phyloP scores from a whole-genome alignment of 92 coral and sea anemone species.

The Parazoanthus swiftii region DNA sequence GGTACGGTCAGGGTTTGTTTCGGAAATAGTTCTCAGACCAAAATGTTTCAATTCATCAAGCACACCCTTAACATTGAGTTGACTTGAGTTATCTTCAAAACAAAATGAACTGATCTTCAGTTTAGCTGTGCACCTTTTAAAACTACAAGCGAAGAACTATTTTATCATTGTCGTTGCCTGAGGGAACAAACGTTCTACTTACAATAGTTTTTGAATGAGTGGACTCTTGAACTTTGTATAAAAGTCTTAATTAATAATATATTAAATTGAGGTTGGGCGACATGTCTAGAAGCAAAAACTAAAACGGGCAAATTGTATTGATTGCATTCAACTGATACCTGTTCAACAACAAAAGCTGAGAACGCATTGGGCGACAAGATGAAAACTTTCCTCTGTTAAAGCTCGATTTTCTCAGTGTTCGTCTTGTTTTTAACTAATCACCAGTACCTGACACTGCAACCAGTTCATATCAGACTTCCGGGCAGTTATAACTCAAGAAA shows the following conservation, averaged over 20 bases:
- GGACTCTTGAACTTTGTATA: no score
- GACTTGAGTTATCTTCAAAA: neutral
- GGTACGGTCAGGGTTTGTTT: conserved; percentile 16
- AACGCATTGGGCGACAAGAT: neutral
- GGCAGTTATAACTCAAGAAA: no score
- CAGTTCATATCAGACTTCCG: no score
- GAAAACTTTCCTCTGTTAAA: no score
- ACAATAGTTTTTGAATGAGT: neutral
- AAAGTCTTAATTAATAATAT: no score
- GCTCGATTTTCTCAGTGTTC: no score
- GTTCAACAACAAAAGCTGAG: neutral
- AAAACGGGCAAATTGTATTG: neutral
- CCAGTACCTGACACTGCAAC: no score
- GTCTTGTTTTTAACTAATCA: no score
- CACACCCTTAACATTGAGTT: neutral
- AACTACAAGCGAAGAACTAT: neutral
- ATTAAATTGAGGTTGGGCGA: neutral
- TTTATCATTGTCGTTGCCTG: neutral
- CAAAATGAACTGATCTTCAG: no score
- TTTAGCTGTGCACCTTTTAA: neutral
- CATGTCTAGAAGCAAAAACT: neutral
- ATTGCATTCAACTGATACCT: neutral
- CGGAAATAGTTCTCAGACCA: neutral
- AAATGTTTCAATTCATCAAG: neutral
- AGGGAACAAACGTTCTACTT: neutral